Base-by-base conservation (phyloP, 2,888 invertebrate genomes). In the Abscondita cerata region DNA sequence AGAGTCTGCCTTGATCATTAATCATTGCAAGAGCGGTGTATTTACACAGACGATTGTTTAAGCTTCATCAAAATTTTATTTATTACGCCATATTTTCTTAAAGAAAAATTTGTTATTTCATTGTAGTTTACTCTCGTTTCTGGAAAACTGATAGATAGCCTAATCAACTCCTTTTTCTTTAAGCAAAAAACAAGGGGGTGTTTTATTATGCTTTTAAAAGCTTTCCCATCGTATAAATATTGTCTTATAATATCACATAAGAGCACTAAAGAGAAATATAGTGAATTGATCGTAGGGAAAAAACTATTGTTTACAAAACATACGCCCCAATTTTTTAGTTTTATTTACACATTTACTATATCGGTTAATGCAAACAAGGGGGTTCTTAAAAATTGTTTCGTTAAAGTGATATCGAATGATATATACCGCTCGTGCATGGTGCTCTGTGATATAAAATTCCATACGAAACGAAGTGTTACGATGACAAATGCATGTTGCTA, bases 201-300 rank as follows among this genome's bases (percentile, higher is more conserved):
- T 70, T 75, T 75, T 76, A 75, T 75, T 75, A 73, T 73, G 73
- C 76, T 75, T 75, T 75, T 75, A 76, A 73, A 75, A 70, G 75
- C 73, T 74, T 71, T 72, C 25, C 25, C 73, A 66, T 72, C 76
- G 73, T 75, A 75, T 76, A 76, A 76, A 76, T 75, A 76, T 76
- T 76, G 75, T 76, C 76, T 76, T 75, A 74, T 76, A 75, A 76
- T 76, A 75, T 73, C 70, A 67, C 67, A 70, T 71, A 72, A 72
- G 70, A 70, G 73, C 70, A 63, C 67, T 62, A 57, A 25, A 62
- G 61, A 64, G 66, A 69, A 68, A 68, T 67, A 66, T 55, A 55
- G 66, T 34, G 60, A 47, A 64, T 60, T 64, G 64, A 60, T 60
- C 67, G 67, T 64, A 41, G 66, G 55, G 59, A 65, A 69, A 67